Evolutionary conservation across 2,888 invertebrate genomes (phyloP), one percentile per base, ranked within the genome.

Genomic region (Apomyelois bistriatella): DNA sequence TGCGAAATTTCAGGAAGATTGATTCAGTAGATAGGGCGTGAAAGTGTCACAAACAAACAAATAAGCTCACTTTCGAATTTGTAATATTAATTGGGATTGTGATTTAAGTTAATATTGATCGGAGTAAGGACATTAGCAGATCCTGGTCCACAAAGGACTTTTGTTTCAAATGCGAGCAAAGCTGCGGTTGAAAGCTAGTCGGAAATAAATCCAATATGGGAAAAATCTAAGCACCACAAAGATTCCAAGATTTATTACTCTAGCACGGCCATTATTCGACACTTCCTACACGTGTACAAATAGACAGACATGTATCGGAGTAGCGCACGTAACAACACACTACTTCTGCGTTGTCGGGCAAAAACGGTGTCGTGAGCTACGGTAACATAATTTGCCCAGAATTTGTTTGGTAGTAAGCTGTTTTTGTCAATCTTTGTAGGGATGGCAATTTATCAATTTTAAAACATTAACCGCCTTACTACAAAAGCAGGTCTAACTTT

Each of bases 391-490:
- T 46, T 46, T 16, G 46, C 16, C 35, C 35, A 46, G 46, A 46
- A 32, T 46, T 46, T 32, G 46, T 46, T 15, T 35, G 41, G 35
- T 50, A 30, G 40, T 50, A 42, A 51, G 6, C 17, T 32, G 52
- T 58, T 60, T 58, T 60, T 57, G 55, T 54, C 41, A 41, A 47
- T 37, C 53, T 41, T 6, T 51, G 3, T 41, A 50, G 41, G 50
- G 50, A 9, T 41, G 41, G 10, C 40, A 13, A 8, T 37, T 22
- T 22, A 9, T 9, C 7, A 28, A 28, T 28, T 28, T 5, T 28
- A 28, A 3, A 28, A 5, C 3, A 5, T 5, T 28, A 28, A n/a
- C n/a, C n/a, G n/a, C n/a, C n/a, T n/a, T n/a, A n/a, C n/a, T n/a
- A n/a, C n/a, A n/a, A n/a, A n/a, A n/a, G n/a, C n/a, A n/a, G n/a